Evolutionary conservation across 2,888 invertebrate species (phyloP), one percentile per base, ranked within the genome.

Genomic region (Leptodirus hochenwartii): DNA sequence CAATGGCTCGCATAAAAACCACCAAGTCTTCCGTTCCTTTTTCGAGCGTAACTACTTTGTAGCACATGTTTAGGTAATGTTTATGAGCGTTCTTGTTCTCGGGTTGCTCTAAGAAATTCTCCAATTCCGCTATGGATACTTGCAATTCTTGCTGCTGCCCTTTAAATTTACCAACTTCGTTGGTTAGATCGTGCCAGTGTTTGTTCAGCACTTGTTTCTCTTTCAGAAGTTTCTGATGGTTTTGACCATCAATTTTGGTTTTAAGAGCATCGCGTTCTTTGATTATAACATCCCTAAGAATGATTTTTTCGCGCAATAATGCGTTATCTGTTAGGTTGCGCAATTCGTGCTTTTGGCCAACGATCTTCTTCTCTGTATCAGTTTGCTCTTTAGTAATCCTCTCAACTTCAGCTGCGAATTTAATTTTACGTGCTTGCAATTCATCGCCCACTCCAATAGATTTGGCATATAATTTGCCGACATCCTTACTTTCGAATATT

Each of bases 1-100:
- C 95, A 41, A 96, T 58, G 1, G 81, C 81, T 29, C 67, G 63
- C 29, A 72, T 69, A 51, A 87, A 93, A 36, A 72, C 71, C 31
- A 69, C 69, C 31, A 95, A 58, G 53, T 96, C 93, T 25, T 63
- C 57, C 34, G 72, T 66, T 3, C 73, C 61, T 22, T 69, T 58
- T 39, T 74, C 69, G 12, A 23, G 12, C 4, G n/a, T 15, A 17
- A 15, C 25, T 4, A 11, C 15, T 32, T 30, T 10, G 14, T 30
- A 27, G 9, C 9, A 30, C 10, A 17, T 14, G n/a, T 30, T 30
- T 13, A 12, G 17, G 14, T 27, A 33, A 11, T 5, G 22, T 12
- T 14, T 17, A 17, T 32, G 22, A 16, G 25, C 13, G 20, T 32
- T 26, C 5, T 15, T 11, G 14, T 26, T 22, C 5, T 22, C 17